A percentile compares a stretch with the other conserved stretches of the same genome.
These are phyloP conservation scores for Todiramphus chloris DNA, from an alignment of 2,113 vertebrate genomes.

Conservation along the genomic window DNA sequence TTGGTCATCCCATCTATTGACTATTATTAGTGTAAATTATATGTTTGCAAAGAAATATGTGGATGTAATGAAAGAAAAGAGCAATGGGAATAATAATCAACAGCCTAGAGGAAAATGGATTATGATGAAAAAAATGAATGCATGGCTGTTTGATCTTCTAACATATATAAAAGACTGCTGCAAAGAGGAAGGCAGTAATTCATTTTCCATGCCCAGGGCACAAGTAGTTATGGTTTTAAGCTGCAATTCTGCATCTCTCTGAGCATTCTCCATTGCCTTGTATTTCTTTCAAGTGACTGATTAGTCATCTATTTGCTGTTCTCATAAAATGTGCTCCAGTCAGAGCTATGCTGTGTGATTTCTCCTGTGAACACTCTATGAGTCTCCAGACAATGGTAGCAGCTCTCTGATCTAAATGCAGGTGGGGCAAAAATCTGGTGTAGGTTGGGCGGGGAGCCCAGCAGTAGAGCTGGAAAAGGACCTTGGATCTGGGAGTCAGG, in stretches of 20 bases:
- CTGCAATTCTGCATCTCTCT: background rate
- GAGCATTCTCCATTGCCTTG: background rate
- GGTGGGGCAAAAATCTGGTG: background rate
- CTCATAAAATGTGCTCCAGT: background rate
- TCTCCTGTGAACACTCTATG: background rate
- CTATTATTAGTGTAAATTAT: background rate
- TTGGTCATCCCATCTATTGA: background rate
- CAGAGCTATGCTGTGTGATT: background rate
- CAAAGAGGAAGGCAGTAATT: background rate
- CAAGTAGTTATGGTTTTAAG: constrained; percentile 19
- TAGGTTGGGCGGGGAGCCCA: background rate
- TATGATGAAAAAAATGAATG: background rate
- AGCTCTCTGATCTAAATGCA: background rate
- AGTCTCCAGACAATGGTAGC: background rate
- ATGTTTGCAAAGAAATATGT: background rate
- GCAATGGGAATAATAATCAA: background rate
- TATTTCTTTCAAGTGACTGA: constrained; percentile 1
- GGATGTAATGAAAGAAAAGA: background rate
- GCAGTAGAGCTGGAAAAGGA: background rate
- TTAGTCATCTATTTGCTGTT: background rate
- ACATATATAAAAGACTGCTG: background rate
- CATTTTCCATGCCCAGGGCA: background rate
- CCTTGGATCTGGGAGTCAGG: background rate
- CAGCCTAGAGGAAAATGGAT: background rate
- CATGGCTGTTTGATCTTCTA: background rate